Conservation (phyloP, 2,888 invertebrate species). For the Tinea semifulvella region DNA sequence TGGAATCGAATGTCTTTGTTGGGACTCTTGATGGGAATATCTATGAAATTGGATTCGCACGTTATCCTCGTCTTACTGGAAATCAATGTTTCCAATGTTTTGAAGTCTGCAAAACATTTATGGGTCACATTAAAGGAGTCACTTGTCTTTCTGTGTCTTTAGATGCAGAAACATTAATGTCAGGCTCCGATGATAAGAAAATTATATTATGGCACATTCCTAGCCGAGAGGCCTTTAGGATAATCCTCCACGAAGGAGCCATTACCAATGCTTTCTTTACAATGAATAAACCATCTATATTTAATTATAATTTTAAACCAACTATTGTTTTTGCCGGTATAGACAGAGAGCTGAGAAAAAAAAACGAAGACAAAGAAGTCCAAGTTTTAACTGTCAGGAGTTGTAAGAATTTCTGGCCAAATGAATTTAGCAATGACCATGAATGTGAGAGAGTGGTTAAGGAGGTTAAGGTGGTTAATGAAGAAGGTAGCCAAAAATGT, state of each 20-base stretch:
- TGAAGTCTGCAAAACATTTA: too few relatives aligned
- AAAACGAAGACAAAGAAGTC: too few relatives aligned
- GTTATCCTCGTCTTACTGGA: conserved; percentile 73
- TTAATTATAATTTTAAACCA: conserved; percentile 67
- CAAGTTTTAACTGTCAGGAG: too few relatives aligned
- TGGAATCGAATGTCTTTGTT: conserved; percentile 77
- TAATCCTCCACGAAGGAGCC: conserved; percentile 76
- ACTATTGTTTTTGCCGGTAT: too few relatives aligned
- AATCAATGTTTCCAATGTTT: too few relatives aligned
- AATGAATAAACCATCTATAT: conserved; percentile 67
- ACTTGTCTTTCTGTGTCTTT: conserved; percentile 77
- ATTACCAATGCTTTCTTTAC: conserved; percentile 77
- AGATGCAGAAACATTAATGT: conserved; percentile 75
- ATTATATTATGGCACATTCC: conserved; percentile 84
- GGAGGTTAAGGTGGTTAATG: too few relatives aligned
- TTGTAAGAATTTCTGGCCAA: too few relatives aligned
- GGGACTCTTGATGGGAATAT: conserved; percentile 79
- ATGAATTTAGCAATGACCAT: too few relatives aligned
- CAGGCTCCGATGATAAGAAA: conserved; percentile 78
- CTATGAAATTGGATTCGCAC: conserved; percentile 71
- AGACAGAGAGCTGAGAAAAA: too few relatives aligned
- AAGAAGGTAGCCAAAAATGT: too few relatives aligned
- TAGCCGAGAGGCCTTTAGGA: conserved; percentile 77
- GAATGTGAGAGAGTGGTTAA: too few relatives aligned
- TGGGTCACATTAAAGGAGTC: conserved; percentile 74